phyloP scores from a whole-genome alignment of 2,888 invertebrate species.

The Drosophila paracracens region DNA sequence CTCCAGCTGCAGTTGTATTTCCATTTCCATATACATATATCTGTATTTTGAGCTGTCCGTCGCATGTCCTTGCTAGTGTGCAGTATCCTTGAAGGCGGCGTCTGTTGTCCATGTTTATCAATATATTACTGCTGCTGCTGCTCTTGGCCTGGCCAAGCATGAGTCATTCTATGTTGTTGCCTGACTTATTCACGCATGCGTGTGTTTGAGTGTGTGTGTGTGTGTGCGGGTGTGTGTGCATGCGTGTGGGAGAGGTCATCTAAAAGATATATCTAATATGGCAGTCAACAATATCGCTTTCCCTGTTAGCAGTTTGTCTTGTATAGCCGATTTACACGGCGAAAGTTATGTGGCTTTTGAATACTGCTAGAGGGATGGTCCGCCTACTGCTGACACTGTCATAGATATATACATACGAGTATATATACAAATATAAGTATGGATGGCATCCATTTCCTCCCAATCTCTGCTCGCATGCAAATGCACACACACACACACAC shows the following conservation, averaged over 20 bases:
- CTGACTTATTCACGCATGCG: slow-evolving; percentile 22
- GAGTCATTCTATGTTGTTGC: slow-evolving; percentile 61
- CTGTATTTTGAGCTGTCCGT: slow-evolving; percentile 9
- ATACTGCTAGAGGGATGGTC: slow-evolving; percentile 16
- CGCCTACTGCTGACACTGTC: slow-evolving; percentile 24
- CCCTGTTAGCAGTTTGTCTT: slow-evolving; percentile 1
- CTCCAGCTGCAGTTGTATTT: background rate
- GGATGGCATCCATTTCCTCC: slow-evolving; percentile 19
- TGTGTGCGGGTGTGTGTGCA: background rate
- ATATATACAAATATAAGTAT: slow-evolving; percentile 27
- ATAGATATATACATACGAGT: slow-evolving; percentile 35
- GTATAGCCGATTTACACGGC: slow-evolving; percentile 47
- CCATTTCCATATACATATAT: slow-evolving; percentile 4
- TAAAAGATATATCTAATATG: slow-evolving; percentile 20
- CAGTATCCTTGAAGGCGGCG: slow-evolving; percentile 23
- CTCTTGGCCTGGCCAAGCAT: slow-evolving; percentile 26
- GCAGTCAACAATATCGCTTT: slow-evolving; percentile 8
- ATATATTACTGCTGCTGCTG: slow-evolving; percentile 58
- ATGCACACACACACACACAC: slow-evolving; percentile 1
- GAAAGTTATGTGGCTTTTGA: slow-evolving; percentile 48
- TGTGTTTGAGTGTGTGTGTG: background rate
- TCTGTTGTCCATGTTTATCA: slow-evolving; percentile 75
- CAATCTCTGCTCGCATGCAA: background rate
- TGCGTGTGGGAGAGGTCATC: slow-evolving; percentile 20
- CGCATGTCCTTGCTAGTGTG: slow-evolving; percentile 16